Evolutionary conservation across 2,113 vertebrate genomes (phyloP), one percentile per base, ranked within the genome.

Genomic region (Caloenas nicobarica): DNA sequence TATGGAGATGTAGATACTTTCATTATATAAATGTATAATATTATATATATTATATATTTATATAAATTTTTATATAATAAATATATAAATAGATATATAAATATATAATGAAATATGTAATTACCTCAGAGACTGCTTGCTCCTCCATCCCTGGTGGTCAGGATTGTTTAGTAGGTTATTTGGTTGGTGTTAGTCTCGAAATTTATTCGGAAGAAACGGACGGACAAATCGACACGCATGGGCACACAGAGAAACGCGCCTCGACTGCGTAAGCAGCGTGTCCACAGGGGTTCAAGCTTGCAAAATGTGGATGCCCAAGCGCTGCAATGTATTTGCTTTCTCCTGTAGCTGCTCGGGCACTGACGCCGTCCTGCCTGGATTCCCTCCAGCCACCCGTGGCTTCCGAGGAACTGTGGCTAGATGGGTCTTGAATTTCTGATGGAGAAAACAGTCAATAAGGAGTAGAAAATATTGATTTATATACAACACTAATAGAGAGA

Each of bases 331-430:
- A 7, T 72, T 77, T 56, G 62, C 10, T 69, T 61, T 38, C 16
- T 40, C 34, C 50, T 60, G 48, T 38, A 4, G 4, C 36, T 69
- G 9, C 17, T 5, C 1, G 48, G 40, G 10, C 2, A 2, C 62
- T 53, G 50, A 40, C 17, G 16, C 54, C 0, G 0, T 33, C 46
- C 65, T 34, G 15, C 5, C 2, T 0, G 1, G 14, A 6, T 28
- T 36, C 14, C 9, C 11, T 16, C 17, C 21, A 28, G 26, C 29
- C 24, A 33, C 23, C 34, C 2, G 0, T 6, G 2, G 36, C 4
- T 0, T 65, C 65, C 13, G 3, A 80, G 29, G 23, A 44, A 28
- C 54, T 38, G 51, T 85, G 33, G 29, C 38, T 86, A 16, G 66
- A 53, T 23, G 40, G 46, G 15, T 86, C 13, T 53, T 90, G 88